Evolutionary conservation across 2,113 vertebrate genomes (phyloP), one percentile per base, ranked within the genome.

Genomic region (Phaethornis superciliosus): DNA sequence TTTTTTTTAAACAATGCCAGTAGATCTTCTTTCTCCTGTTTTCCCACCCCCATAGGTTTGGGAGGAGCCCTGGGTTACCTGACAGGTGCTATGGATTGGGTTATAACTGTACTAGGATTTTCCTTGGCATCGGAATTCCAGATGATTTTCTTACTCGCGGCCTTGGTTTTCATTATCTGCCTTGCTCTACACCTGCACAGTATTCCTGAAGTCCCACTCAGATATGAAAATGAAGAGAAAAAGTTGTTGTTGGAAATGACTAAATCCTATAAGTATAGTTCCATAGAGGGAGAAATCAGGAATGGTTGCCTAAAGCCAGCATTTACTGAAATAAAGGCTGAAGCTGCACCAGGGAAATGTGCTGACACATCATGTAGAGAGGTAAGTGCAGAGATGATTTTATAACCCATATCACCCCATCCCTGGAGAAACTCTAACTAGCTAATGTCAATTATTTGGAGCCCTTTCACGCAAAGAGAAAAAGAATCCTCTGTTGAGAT

Each of bases 61-160:
- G 99, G 99, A 28, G 99, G 99, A 85, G 99, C 99, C 4, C 98
- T 97, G 47, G 99, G 99, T 40, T 99, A 99, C 94, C 95, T 99
- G 62, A 98, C 98, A 47, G 99, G 99, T 65, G 99, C 99, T 27
- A 97, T 99, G 96, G 99, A 99, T 78, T 99, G 99, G 99, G 97
- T 97, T 44, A 97, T 98, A 42, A 98, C 99, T 10, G 26, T 97
- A 6, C 84, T 99, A 56, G 99, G 98, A 81, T 96, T 94, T 81
- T 60, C 98, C 58, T 96, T 99, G 95, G 98, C 98, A 58, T 98
- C 99, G 0, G 99, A 99, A 96, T 99, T 99, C 97, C 99, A 99
- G 89, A 98, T 99, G 97, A 99, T 99, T 97, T 99, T 97, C 96
- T 98, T 99, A 95, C 99, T 99, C 91, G 98, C 99, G 2, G 97